Base-by-base conservation (phyloP, 1,140 invertebrate species). In the Danaus melanippus region DNA sequence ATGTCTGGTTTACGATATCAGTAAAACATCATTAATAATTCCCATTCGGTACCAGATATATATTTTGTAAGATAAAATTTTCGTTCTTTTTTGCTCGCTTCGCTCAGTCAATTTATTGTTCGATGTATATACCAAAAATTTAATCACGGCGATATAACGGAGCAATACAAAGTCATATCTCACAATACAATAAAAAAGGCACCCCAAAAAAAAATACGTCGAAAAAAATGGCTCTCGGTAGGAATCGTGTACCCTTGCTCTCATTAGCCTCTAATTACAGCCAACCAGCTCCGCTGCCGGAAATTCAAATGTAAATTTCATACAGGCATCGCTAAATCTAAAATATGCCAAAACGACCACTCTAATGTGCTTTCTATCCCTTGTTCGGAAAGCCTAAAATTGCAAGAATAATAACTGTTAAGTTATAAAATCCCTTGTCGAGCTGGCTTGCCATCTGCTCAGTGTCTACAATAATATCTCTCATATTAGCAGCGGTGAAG, bases 261-360 rank as follows among this genome's bases (percentile, higher is more conserved):
- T 81, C 78, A 86, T 86, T 86, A 82, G 74, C 56, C 63, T 67
- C 79, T 84, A 86, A 84, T 83, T 84, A 84, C 80, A 60, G 53
- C 62, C 68, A 62, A 69, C 58, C 58, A 56, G 51, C 46, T 62
- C 62, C 64, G 69, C 62, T 69, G 64, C 56, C 69, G 74, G 71
- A 80, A 83, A 78, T 81, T 76, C 65, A 72, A 79, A 80, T 86
- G 84, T 76, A 79, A 83, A 81, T 82, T 77, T 84, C 71, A 69
- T 69, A 74, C 74, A 71, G 66, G 60, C 53, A 51, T 52, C 55
- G 12, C 49, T 42, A 60, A 47, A 48, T 58, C 46, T 57, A 55
- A 60, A 57, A 66, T 67, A 57, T 60, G 58, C 59, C 58, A 57
- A 65, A 65, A 58, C 64, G 53, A 58, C 56, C 60, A 60, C 54